A percentile compares a stretch with the other conserved stretches of the same genome.
These are phyloP conservation scores for Hyposoter didymator DNA, from an alignment of 2,888 invertebrate genomes.

Conservation along the genomic window DNA sequence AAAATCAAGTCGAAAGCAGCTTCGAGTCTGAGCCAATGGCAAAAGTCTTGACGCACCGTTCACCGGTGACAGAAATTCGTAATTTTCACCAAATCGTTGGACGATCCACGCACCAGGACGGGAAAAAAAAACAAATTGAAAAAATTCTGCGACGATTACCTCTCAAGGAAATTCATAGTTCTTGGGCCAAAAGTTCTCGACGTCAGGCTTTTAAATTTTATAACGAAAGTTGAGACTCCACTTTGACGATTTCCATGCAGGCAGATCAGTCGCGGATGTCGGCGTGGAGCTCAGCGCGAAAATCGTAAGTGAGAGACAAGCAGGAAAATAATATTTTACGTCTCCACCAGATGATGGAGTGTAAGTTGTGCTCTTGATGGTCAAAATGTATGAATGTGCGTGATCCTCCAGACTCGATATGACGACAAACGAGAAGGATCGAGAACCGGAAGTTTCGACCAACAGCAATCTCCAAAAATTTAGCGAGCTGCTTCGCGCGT, in stretches of 20 bases:
- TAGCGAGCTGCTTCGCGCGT: constrained; percentile 67
- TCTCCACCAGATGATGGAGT: constrained; percentile 67
- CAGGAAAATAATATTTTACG: constrained; percentile 63
- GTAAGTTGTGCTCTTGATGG: constrained; percentile 13
- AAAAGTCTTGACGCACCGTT: neutral
- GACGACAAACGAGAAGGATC: neutral
- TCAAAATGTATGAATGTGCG: neutral
- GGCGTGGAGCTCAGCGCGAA: constrained; percentile 25
- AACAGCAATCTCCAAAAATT: constrained; percentile 73
- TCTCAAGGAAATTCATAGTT: neutral
- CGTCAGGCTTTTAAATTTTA: constrained; percentile 4
- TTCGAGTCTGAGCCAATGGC: neutral
- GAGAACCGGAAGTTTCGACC: constrained; percentile 70
- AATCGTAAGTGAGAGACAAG: constrained; percentile 7
- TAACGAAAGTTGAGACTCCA: constrained; percentile 43
- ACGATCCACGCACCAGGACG: neutral
- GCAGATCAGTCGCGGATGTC: constrained; percentile 7
- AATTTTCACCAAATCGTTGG: constrained; percentile 10
- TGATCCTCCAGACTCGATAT: constrained; percentile 1
- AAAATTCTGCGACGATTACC: neutral
- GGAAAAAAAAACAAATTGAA: neutral
- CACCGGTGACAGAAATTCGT: constrained; percentile 10
- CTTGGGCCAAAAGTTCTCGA: neutral
- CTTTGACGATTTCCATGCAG: constrained; percentile 36
- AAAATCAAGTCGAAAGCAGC: neutral